A percentile compares a stretch with the other conserved stretches of the same genome.
Conservation (phyloP, 2,797 vertebrate genomes). For the Aplochiton taeniatus region DNA sequence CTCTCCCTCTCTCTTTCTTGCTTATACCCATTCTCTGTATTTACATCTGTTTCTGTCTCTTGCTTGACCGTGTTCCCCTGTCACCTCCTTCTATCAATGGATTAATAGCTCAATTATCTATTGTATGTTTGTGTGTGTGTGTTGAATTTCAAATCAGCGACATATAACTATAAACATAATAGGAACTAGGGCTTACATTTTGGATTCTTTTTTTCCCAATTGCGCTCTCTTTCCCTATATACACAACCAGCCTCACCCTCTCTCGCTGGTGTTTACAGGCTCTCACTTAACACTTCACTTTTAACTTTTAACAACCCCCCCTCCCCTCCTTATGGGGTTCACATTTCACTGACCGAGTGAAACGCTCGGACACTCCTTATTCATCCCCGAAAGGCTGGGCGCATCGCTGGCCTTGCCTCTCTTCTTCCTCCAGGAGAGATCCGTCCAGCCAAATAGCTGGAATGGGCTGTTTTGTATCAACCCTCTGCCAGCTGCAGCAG, state of each 20-base stretch:
- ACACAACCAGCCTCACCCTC: too few relatives aligned
- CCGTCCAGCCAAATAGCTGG: conserved; percentile 78
- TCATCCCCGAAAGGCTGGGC: conserved; percentile 50
- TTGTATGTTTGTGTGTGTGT: too few relatives aligned
- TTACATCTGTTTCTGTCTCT: background rate
- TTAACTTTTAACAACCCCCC: too few relatives aligned
- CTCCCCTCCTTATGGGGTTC: too few relatives aligned
- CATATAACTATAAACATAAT: too few relatives aligned
- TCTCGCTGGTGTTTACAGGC: too few relatives aligned
- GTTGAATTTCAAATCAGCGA: too few relatives aligned
- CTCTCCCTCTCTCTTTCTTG: conserved; percentile 14
- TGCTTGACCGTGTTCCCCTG: too few relatives aligned
- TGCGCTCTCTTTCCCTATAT: too few relatives aligned
- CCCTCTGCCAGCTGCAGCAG: conserved; percentile 79
- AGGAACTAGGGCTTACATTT: too few relatives aligned
- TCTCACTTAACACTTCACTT: too few relatives aligned
- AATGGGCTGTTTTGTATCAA: conserved; percentile 76
- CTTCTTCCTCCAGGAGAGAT: conserved; percentile 76
- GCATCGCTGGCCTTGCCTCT: conserved; percentile 56
- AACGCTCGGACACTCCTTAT: background rate
- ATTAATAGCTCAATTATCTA: conserved; percentile 47
- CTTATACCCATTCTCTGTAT: background rate
- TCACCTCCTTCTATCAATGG: conserved; percentile 34
- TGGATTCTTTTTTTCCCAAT: conserved; percentile 41
- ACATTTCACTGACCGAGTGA: too few relatives aligned